Base-by-base conservation (phyloP, 2,113 vertebrate genomes). In the Centropus unirufus region DNA sequence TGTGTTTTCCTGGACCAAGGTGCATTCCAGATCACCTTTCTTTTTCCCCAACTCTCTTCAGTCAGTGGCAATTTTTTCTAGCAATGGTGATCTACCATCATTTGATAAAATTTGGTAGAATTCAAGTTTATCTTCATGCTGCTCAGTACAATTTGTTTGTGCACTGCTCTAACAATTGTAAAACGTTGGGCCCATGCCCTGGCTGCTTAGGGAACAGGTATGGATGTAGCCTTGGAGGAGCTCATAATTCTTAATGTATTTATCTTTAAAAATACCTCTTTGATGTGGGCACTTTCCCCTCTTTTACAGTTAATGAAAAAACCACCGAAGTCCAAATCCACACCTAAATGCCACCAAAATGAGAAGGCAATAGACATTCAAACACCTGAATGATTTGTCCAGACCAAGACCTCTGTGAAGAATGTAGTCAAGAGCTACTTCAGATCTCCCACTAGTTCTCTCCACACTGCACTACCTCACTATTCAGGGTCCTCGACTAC, bases 401-500 rank as follows among this genome's bases (percentile, higher is more conserved):
- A 80, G 49, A 34, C 5, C 10, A 18, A 77, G 26, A 58, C 6
- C 23, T 52, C 81, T 49, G 51, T 55, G 61, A 87, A 70, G 49
- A 85, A 47, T 34, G 72, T 1, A 49, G 30, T 30, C 19, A 73
- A 83, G 67, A 90, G 26, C 39, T 61, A 34, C 8, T 26, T 51
- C 74, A 29, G 13, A 76, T 10, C 5, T 87, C 39, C 57, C 36
- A 22, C 40, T 64, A 13, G 16, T 12, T 78, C 27, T 6, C 16
- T 63, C 58, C 30, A 4, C 26, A 26, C 6, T 63, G 15, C 21
- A 39, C 1, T 1, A 39, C 29, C 0, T 0, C 29, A 84, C 13
- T 5, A 42, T 32, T 62, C 80, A 47, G 3, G 1, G 24, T 52
- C 55, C 40, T 49, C 42, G 51, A 55, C 30, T 58, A 12, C 8